These are phyloP conservation scores for Petrocephalus zakoni DNA, from an alignment of 2,113 vertebrate genomes.

Conservation along the genomic window DNA sequence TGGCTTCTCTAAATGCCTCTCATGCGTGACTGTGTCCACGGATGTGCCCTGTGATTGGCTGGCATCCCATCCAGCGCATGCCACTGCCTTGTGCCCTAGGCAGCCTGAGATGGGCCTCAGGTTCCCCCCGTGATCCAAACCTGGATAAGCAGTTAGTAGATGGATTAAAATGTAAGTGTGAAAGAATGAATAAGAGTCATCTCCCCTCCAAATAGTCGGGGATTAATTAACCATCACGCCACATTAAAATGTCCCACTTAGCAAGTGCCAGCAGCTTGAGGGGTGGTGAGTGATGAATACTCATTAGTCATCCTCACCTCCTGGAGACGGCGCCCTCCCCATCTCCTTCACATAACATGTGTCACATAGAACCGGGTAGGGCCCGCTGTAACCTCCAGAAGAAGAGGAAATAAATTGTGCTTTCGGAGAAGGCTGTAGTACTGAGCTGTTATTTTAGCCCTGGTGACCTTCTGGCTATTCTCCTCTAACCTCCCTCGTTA, in stretches of 20 bases:
- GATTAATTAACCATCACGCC: constrained; percentile 40
- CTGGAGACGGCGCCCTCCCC: constrained; percentile 23
- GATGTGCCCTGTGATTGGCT: not conserved
- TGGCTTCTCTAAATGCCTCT: too few relatives aligned
- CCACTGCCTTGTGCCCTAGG: not conserved
- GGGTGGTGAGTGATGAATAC: not conserved
- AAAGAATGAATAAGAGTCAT: not conserved
- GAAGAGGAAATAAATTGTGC: not conserved
- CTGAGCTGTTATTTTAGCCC: not conserved
- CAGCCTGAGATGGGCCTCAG: not conserved
- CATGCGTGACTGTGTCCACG: not conserved
- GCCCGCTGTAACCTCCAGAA: not conserved
- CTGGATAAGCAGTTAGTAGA: not conserved
- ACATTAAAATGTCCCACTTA: not conserved
- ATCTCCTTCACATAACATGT: not conserved
- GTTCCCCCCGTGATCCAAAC: not conserved
- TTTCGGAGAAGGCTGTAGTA: not conserved
- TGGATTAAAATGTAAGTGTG: not conserved
- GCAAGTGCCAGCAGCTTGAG: constrained; percentile 24
- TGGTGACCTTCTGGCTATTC: not conserved
- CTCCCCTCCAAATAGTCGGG: constrained; percentile 30
- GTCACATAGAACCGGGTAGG: not conserved
- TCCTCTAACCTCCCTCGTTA: not conserved
- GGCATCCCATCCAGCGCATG: not conserved
- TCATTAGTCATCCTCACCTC: constrained; percentile 40